Evolutionary conservation across 35 echinoderm and acorn worm genomes (phyloP).

Genomic region (Heliocidaris tuberculata): DNA sequence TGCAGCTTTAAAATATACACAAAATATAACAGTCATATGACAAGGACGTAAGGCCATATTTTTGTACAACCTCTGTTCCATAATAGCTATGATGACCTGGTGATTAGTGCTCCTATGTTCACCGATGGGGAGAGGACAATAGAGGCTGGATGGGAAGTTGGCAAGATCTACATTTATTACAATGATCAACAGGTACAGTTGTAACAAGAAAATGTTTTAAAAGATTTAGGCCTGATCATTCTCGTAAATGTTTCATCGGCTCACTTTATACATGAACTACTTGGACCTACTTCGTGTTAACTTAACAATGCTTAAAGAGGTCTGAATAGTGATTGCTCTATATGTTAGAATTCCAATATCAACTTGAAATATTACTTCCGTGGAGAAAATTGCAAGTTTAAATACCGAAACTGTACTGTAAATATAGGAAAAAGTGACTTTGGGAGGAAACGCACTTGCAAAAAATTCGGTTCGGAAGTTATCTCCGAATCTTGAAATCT

Average conservation of each 20-base stretch:
- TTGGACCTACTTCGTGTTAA: not conserved
- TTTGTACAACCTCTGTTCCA: not conserved
- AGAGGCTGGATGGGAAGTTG: slow-evolving; percentile 38
- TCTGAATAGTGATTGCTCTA: not conserved
- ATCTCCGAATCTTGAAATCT: too few relatives aligned
- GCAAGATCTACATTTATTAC: slow-evolving; percentile 32
- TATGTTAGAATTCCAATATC: too few relatives aligned
- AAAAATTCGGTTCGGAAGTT: too few relatives aligned
- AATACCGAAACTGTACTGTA: too few relatives aligned
- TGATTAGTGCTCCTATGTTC: not conserved
- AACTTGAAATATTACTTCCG: too few relatives aligned
- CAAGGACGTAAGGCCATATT: too few relatives aligned
- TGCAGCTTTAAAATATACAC: not conserved
- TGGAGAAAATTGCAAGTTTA: too few relatives aligned
- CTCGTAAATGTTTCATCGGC: not conserved
- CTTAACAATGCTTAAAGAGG: not conserved
- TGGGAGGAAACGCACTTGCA: too few relatives aligned
- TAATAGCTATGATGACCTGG: slow-evolving; percentile 15
- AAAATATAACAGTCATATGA: too few relatives aligned
- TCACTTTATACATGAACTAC: not conserved
- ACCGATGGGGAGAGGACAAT: slow-evolving; percentile 17
- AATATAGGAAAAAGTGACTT: too few relatives aligned
- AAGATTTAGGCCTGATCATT: not conserved
- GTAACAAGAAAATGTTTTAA: not conserved
- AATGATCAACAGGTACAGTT: slow-evolving; percentile 26